Base-by-base conservation (phyloP, 2,113 vertebrate genomes). In the Centropus bengalensis region DNA sequence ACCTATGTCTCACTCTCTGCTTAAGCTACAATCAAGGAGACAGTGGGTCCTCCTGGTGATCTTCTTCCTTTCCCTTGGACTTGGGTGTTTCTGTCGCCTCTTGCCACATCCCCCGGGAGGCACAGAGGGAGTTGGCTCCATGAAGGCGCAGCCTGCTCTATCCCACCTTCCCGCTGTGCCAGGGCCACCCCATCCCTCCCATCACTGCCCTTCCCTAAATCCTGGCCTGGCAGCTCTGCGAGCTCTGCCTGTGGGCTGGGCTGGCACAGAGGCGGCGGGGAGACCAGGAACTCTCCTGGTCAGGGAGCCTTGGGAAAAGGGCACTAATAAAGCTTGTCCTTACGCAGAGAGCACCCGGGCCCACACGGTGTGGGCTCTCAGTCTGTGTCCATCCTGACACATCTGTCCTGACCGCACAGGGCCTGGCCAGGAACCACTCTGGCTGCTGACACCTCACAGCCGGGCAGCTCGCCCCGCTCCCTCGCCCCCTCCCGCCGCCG, bases 271-370 rank as follows among this genome's bases (percentile, higher is more conserved):
- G 42, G 21, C 3, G 2, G 7, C 15, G 32, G 33, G 24, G 32
- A 64, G 54, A 63, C 9, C 0, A 1, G 22, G 33, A 59, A n/a
- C 33, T 22, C 1, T 3, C 36, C 36, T 5, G 10, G 24, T 6
- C 20, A 20, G 12, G 26, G 20, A 7, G 1, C 36, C 16, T 21
- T 2, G 16, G 9, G 26, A 44, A 56, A 60, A 16, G 3, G 17
- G 30, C 42, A 88, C 68, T 88, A 90, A 90, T 88, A 90, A 90
- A 79, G 52, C 8, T 45, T 4, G 30, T 59, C 14, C 27, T 47
- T 2, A 1, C 4, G 10, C 62, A 1, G 5, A 3, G n/a, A 20
- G 26, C 19, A 24, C 8, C 45, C 6, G 17, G 14, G 22, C 33
- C 10, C 55, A 13, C 1, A 2, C 27, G 17, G 52, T 3, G 1